Evolutionary conservation across 2,888 invertebrate genomes (phyloP), one percentile per base, ranked within the genome.

Genomic region (Chorisops tibialis): DNA sequence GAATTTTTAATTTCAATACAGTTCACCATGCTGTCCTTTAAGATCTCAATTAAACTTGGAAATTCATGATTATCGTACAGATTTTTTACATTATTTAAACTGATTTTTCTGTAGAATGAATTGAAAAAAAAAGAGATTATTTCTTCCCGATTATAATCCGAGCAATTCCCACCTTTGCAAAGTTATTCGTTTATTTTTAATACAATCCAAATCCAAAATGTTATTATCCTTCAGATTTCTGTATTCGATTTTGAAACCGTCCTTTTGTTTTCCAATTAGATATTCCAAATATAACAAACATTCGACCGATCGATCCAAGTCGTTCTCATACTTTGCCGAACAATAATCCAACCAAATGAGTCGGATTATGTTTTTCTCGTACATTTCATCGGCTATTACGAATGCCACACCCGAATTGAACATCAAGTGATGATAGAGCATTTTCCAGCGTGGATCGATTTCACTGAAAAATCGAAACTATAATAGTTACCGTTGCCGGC

Each of bases 61-160:
- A 86, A 90, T 54, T 82, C 81, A 43, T 85, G 82, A 16, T 80
- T 80, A 19, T 85, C 83, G 73, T 85, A 87, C n/a, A 89, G 76
- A 61, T 82, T 81, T 73, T 86, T 82, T 1, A 90, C 84, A 68
- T 85, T 85, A 12, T 85, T 82, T 21, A 90, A 74, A 67, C 79
- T 79, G 67, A 81, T 81, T 70, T 82, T 82, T 65, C 82, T 78
- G 39, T 22, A 45, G 37, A 47, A 56, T n/a, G 9, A 30, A 30
- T 30, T 30, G 30, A 5, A 30, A 30, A 30, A 5, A n/a, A n/a
- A n/a, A n/a, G n/a, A n/a, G n/a, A n/a, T n/a, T 4, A n/a, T 4
- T 5, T n/a, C 41, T 11, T 11, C 41, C 11, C 7, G n/a, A n/a
- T 14, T 11, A n/a, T 7, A 18, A n/a, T 7, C n/a, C n/a, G n/a